A percentile compares a stretch with the other conserved stretches of the same genome.
These are phyloP conservation scores for Spheniscus mendiculus DNA, from an alignment of 2,113 vertebrate species.

Conservation along the genomic window DNA sequence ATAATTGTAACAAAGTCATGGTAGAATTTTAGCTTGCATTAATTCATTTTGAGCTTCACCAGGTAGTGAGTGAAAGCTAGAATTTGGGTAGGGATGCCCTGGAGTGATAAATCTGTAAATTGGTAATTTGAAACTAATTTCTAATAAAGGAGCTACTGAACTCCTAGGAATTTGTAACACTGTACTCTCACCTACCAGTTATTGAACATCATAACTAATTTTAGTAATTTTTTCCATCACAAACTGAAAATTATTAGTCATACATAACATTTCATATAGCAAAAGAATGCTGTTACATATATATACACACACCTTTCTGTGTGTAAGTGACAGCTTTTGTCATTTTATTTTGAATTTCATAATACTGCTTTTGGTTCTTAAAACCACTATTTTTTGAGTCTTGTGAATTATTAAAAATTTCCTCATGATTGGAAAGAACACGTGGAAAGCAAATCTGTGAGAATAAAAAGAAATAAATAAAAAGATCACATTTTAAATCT, in stretches of 20 bases:
- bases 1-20: background rate
- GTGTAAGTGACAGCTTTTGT: background rate
- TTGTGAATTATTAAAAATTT: background rate
- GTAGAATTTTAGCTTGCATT: background rate
- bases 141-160: conserved; percentile 3
- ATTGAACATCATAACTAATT: background rate
- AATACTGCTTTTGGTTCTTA: background rate
- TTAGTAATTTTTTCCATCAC: background rate
- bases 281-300: background rate
- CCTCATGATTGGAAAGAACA: background rate
- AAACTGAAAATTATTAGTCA: background rate
- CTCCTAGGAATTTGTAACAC: background rate
- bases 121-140: conserved; percentile 29
- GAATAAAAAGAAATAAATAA: background rate
- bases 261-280: background rate
- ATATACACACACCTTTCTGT: background rate
- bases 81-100: background rate
- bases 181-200: background rate
- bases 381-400: background rate
- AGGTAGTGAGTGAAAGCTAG: background rate
- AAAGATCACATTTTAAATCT: background rate
- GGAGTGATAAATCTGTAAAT: background rate
- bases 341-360: background rate
- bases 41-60: background rate
- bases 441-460: background rate